phyloP scores from a whole-genome alignment of 2,113 vertebrate species.

The Acinonyx jubatus region DNA sequence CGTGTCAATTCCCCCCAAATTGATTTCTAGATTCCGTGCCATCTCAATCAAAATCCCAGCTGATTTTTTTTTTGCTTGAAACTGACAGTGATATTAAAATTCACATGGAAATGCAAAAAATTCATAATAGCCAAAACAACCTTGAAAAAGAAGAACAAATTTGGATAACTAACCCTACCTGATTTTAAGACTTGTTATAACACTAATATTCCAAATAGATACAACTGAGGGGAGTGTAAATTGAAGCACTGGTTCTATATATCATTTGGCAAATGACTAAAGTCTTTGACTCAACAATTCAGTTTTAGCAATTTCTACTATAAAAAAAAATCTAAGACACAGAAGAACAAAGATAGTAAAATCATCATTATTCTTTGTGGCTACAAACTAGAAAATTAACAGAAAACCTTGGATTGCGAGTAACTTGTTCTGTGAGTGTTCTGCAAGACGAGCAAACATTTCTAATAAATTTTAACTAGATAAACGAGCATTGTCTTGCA shows the following conservation, averaged over 20 bases:
- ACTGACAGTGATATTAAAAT: constrained; percentile 4
- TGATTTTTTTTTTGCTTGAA: background rate
- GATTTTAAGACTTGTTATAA: background rate
- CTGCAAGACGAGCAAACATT: no score
- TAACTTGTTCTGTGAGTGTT: no score
- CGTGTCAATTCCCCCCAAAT: background rate
- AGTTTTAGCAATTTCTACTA: background rate
- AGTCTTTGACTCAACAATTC: background rate
- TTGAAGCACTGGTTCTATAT: background rate
- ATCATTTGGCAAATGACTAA: background rate
- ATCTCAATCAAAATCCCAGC: background rate
- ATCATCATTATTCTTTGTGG: background rate
- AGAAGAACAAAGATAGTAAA: background rate
- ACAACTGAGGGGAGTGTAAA: background rate
- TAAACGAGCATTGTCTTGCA: no score
- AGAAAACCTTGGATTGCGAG: background rate
- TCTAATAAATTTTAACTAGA: no score
- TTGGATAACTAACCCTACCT: background rate
- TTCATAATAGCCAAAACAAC: background rate
- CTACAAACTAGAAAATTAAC: constrained; percentile 14
- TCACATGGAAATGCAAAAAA: background rate
- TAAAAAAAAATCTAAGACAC: background rate
- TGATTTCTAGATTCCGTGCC: background rate
- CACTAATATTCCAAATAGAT: background rate
- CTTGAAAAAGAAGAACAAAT: background rate